phyloP scores from a whole-genome alignment of 1,140 invertebrate genomes.

The Sitophilus oryzae region DNA sequence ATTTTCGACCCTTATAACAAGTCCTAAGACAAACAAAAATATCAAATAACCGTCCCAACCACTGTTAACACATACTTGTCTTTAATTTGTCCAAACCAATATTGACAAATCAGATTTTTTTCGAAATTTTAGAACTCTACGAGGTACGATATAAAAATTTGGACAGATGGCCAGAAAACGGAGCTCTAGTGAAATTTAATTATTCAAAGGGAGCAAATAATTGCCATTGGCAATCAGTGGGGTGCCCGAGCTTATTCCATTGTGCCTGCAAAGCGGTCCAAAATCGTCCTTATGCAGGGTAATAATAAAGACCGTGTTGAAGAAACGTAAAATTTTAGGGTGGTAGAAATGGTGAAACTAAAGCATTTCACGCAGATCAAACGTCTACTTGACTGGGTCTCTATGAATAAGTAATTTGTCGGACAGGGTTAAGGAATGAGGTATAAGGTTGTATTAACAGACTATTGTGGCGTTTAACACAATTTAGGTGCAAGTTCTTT shows the following conservation, averaged over 20 bases:
- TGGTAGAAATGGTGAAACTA: constrained; percentile 16
- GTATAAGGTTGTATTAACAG: no score
- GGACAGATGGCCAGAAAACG: constrained; percentile 42
- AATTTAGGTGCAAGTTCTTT: no score
- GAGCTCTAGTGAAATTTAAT: constrained; percentile 41
- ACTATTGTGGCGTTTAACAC: no score
- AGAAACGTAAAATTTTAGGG: constrained; percentile 12
- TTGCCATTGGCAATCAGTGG: constrained; percentile 37
- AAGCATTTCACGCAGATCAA: constrained; percentile 32
- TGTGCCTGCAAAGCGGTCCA: constrained; percentile 21
- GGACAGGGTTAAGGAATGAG: constrained; percentile 20
- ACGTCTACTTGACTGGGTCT: constrained; percentile 37
- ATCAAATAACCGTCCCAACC: neutral
- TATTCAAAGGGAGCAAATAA: constrained; percentile 45
- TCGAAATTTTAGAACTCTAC: constrained; percentile 32
- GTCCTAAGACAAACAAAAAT: neutral
- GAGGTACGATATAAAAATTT: constrained; percentile 28
- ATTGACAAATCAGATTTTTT: constrained; percentile 27
- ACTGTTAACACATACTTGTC: neutral
- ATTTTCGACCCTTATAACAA: no score
- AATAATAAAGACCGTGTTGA: constrained; percentile 7
- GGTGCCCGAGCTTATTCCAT: constrained; percentile 27
- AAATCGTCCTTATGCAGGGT: constrained; percentile 26
- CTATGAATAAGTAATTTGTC: constrained; percentile 37
- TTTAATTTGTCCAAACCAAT: constrained; percentile 11